Conservation (phyloP, 2,113 vertebrate genomes). For the Melanostigma gelatinosum region DNA sequence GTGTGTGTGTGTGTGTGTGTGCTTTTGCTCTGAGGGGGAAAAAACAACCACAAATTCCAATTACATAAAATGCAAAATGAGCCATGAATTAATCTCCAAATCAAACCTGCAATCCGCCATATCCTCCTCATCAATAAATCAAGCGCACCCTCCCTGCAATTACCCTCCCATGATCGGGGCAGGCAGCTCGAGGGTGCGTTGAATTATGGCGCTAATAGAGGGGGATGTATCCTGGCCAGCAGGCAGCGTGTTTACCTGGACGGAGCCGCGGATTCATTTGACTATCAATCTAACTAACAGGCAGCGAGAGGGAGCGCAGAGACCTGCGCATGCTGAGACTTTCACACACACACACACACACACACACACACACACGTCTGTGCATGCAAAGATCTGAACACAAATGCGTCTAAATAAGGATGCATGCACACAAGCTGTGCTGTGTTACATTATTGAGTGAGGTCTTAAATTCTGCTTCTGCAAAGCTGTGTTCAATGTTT, state of each 20-base stretch:
- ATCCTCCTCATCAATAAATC: constrained; percentile 70
- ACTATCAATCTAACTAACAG: constrained; percentile 76
- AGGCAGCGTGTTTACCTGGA: constrained; percentile 79
- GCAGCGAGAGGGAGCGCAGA: constrained; percentile 24
- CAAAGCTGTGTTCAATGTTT: not conserved
- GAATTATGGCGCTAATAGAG: constrained; percentile 76
- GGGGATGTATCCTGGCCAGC: constrained; percentile 69
- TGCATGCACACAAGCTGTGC: not conserved
- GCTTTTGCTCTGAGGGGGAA: not conserved
- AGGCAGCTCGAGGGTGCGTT: constrained; percentile 69
- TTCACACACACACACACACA: not conserved
- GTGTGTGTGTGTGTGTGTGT: constrained; percentile 12
- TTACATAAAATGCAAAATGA: constrained; percentile 55
- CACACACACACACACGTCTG: constrained; percentile 19
- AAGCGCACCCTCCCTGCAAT: constrained; percentile 64
- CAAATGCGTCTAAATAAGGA: constrained; percentile 2
- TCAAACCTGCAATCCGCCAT: constrained; percentile 61
- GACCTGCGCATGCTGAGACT: constrained; percentile 29
- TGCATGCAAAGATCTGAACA: not conserved
- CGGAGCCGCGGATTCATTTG: constrained; percentile 73
- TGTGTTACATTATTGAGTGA: not conserved
- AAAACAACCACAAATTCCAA: constrained; percentile 43
- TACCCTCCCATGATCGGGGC: constrained; percentile 72
- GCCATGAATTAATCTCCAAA: constrained; percentile 62
- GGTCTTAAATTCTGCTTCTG: not conserved